phyloP scores from a whole-genome alignment of 2,113 vertebrate species.

The rat (Rattus norvegicus) region DNA sequence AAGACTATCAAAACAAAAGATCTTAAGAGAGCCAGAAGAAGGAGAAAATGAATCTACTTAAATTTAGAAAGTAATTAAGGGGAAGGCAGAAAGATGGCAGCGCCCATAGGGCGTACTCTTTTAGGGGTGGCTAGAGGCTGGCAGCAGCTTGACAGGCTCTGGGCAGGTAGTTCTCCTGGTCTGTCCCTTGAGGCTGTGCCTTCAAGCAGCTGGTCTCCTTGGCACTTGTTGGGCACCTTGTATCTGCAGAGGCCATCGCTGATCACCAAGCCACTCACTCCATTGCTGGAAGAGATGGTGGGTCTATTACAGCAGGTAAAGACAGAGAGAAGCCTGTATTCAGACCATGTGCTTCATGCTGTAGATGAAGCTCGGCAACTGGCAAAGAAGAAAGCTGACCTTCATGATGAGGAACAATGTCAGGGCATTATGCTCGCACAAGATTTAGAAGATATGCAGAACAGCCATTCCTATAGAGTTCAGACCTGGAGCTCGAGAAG shows the following conservation, averaged over 20 bases:
- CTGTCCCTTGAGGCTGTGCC: neutral
- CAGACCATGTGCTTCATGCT: slow-evolving; percentile 93
- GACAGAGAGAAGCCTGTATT: slow-evolving; percentile 91
- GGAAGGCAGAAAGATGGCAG: slow-evolving; percentile 87
- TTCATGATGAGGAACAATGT: slow-evolving; percentile 79
- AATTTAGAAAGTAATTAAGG: neutral
- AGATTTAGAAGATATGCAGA: slow-evolving; percentile 96
- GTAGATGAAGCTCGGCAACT: slow-evolving; percentile 89
- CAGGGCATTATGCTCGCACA: slow-evolving; percentile 88
- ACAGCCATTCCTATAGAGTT: slow-evolving; percentile 88
- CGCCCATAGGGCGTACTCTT: slow-evolving; percentile 64
- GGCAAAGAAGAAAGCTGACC: slow-evolving; percentile 85
- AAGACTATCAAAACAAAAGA: neutral
- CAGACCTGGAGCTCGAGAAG: slow-evolving; percentile 84
- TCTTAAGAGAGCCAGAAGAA: neutral
- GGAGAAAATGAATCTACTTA: neutral
- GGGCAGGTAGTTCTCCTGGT: neutral
- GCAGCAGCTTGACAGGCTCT: neutral
- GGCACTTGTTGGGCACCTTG: slow-evolving; percentile 89
- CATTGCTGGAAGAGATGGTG: slow-evolving; percentile 89
- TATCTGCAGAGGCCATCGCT: slow-evolving; percentile 91
- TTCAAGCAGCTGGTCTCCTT: slow-evolving; percentile 77
- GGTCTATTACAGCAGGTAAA: slow-evolving; percentile 91
- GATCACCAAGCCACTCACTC: slow-evolving; percentile 85
- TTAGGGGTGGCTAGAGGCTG: slow-evolving; percentile 36